These are phyloP conservation scores for Dryadula phaetusa DNA, from an alignment of 2,888 invertebrate genomes.

Conservation along the genomic window DNA sequence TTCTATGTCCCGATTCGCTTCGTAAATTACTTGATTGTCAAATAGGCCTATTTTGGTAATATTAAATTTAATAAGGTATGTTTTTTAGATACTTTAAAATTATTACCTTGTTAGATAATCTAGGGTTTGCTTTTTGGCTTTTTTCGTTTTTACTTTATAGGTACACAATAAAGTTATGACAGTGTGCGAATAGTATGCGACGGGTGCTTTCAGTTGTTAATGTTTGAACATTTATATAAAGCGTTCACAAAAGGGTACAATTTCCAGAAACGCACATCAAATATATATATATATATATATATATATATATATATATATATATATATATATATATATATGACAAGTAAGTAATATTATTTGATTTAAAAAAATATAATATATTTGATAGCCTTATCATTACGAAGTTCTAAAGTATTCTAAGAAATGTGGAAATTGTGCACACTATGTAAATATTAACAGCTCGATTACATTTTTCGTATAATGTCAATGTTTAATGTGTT, in stretches of 20 bases:
- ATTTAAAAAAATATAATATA: too few species aligned
- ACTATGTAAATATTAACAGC: not conserved
- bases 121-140: not conserved
- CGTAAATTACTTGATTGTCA: constrained; percentile 39
- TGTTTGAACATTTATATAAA: not conserved
- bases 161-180: not conserved
- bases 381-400: too few species aligned
- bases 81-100: not conserved
- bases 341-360: too few species aligned
- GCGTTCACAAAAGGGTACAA: not conserved
- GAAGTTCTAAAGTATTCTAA: too few species aligned
- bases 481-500: too few species aligned
- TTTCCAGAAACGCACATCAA: too few species aligned
- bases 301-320: too few species aligned
- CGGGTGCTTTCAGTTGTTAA: not conserved
- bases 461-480: not conserved
- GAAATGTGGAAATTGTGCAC: not conserved
- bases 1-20: constrained; percentile 51
- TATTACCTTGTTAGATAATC: not conserved
- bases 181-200: not conserved
- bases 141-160: constrained; percentile 8
- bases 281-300: too few species aligned
- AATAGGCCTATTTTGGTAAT: constrained; percentile 30
- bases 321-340: too few species aligned
- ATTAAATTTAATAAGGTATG: constrained; percentile 2